A percentile compares a stretch with the other conserved stretches of the same genome.
These are phyloP conservation scores for Ophthalmolycus amberensis DNA, from an alignment of 2,113 vertebrate species.

Conservation along the genomic window DNA sequence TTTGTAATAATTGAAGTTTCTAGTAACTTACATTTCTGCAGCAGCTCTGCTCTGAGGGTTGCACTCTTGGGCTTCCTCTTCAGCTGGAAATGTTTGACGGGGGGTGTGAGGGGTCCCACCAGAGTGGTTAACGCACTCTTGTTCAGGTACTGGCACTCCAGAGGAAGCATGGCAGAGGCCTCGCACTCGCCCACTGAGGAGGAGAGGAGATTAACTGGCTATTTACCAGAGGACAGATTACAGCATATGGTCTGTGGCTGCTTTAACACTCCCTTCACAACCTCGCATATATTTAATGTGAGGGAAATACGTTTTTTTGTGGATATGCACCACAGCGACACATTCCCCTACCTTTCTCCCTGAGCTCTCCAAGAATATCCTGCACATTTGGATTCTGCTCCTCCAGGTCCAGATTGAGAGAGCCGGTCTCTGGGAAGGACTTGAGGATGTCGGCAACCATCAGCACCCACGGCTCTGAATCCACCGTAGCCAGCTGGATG, in stretches of 20 bases:
- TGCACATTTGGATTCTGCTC: conserved; percentile 99
- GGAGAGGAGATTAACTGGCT: neutral
- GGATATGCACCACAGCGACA: no score
- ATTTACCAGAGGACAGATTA: neutral
- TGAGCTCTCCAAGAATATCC: conserved; percentile 94
- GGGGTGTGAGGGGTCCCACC: conserved; percentile 95
- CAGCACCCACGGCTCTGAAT: conserved; percentile 98
- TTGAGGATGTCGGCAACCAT: conserved; percentile 99
- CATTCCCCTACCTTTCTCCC: conserved; percentile 90
- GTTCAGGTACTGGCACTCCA: conserved; percentile 98
- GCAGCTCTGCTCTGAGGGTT: conserved; percentile 94
- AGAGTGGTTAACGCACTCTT: conserved; percentile 95
- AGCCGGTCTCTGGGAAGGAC: conserved; percentile 97
- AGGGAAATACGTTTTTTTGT: no score
- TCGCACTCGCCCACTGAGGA: conserved; percentile 94
- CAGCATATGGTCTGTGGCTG: no score
- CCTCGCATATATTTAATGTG: neutral
- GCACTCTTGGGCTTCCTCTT: conserved; percentile 99
- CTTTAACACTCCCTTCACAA: neutral
- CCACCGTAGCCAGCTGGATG: conserved; percentile 95
- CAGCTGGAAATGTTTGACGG: conserved; percentile 97
- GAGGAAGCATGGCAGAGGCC: conserved; percentile 94
- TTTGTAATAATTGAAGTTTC: neutral
- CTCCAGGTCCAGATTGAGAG: conserved; percentile 96
- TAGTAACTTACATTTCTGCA: conserved; percentile 93